Evolutionary conservation across 2,113 vertebrate genomes (phyloP), one percentile per base, ranked within the genome.

Genomic region (Scomber japonicus): DNA sequence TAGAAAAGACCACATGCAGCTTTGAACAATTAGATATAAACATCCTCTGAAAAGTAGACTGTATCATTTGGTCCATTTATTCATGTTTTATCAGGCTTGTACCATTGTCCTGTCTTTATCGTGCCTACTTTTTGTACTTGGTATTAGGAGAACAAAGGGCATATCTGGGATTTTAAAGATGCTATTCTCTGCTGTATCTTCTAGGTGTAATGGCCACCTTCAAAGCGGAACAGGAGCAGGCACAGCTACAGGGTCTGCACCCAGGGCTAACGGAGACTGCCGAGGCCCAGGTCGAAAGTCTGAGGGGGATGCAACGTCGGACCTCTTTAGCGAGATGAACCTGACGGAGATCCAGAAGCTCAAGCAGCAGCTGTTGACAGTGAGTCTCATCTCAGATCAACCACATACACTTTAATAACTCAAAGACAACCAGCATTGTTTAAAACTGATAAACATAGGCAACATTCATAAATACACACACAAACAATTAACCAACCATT

Each of bases 261-360:
- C 92, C 83, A 96, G 96, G 67, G 81, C 97, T 64, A 97, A 96
- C 0, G 95, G 96, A 35, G 97, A 99, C 79, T 96, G 94, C 83
- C 92, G 95, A 48, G 88, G 94, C 16, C 75, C 95, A 0, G 3
- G 84, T 53, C 93, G 96, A 75, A 98, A 97, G 88, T 94, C 91
- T 6, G 96, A 98, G 71, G 93, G 94, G 24, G 94, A 93, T 0
- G 89, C 94, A 16, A 94, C 96, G 0, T 75, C 70, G 0, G 98
- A 99, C 88, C 96, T 99, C 54, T 97, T 97, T 93, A 98, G 97
- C 63, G 98, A 99, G 90, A 95, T 99, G 81, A 98, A 98, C 90
- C 94, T 98, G 84, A 97, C 97, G 0, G 98, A 99, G 94, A 96
- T 99, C 90, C 97, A 99, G 93, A 99, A 98, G 78, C 91, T 99